These are phyloP conservation scores for Lepidostoma basale DNA, from an alignment of 1,140 invertebrate genomes.

Conservation along the genomic window DNA sequence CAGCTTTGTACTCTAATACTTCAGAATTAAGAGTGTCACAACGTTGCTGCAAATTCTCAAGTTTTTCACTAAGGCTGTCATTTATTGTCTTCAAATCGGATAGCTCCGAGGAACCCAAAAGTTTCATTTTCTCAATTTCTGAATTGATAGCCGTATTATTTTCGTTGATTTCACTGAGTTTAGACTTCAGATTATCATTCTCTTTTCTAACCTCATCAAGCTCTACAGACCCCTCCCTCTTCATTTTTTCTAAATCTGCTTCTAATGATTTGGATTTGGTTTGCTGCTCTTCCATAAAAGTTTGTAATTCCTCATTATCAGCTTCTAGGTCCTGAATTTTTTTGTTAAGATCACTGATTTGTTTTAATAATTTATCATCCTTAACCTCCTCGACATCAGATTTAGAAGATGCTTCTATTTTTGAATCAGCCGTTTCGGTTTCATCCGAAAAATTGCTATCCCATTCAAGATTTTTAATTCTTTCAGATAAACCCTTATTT, in stretches of 20 bases:
- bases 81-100: constrained; percentile 5
- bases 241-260: constrained; percentile 14
- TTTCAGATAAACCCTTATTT: constrained; percentile 68
- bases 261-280: constrained; percentile 16
- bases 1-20: constrained; percentile 28
- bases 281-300: constrained; percentile 65
- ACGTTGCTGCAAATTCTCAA: constrained; percentile 25
- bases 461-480: constrained; percentile 68
- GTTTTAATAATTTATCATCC: background rate
- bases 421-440: constrained; percentile 37
- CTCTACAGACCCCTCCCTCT: constrained; percentile 1
- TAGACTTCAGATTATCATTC: constrained; percentile 47
- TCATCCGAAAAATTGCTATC: constrained; percentile 50
- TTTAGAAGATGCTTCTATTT: background rate
- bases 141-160: constrained; percentile 34
- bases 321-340: constrained; percentile 66
- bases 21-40: constrained; percentile 34
- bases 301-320: constrained; percentile 76
- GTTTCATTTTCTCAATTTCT: background rate
- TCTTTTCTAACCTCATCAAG: constrained; percentile 46
- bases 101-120: background rate
- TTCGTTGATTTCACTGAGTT: constrained; percentile 48
- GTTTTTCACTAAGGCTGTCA: constrained; percentile 26
- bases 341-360: constrained; percentile 55
- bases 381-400: background rate